These are phyloP conservation scores for Nestor notabilis DNA, from an alignment of 2,113 vertebrate species.

Conservation along the genomic window DNA sequence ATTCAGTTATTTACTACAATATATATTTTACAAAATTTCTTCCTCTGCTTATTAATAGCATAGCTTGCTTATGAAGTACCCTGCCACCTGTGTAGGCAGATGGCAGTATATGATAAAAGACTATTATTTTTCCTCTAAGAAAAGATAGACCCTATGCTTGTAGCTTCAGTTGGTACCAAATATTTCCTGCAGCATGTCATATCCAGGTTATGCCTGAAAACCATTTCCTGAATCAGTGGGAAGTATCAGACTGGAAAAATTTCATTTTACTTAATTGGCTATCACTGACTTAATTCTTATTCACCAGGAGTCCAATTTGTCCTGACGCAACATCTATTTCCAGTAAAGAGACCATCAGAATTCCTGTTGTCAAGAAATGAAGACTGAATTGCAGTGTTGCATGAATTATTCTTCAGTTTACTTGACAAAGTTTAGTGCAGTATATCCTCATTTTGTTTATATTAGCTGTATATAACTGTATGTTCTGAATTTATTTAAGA, in stretches of 20 bases:
- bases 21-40: background rate
- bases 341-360: conserved; percentile 40
- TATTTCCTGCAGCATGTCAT: background rate
- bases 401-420: background rate
- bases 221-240: conserved; percentile 36
- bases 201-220: conserved; percentile 1
- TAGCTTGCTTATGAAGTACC: background rate
- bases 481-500: background rate
- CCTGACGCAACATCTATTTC: conserved; percentile 49
- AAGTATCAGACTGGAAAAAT: conserved; percentile 54
- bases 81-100: background rate
- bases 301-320: conserved; percentile 15
- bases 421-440: background rate
- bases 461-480: background rate
- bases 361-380: background rate
- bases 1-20: too few species aligned
- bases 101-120: background rate
- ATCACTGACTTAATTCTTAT: conserved; percentile 39
- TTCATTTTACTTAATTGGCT: conserved; percentile 34
- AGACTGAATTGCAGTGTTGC: background rate
- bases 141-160: background rate
- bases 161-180: background rate
- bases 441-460: background rate
- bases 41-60: background rate
- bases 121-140: background rate